A percentile compares a stretch with the other conserved stretches of the same genome.
Evolutionary conservation across 2,888 invertebrate species (phyloP).

Genomic region (Gortyna flavago): DNA sequence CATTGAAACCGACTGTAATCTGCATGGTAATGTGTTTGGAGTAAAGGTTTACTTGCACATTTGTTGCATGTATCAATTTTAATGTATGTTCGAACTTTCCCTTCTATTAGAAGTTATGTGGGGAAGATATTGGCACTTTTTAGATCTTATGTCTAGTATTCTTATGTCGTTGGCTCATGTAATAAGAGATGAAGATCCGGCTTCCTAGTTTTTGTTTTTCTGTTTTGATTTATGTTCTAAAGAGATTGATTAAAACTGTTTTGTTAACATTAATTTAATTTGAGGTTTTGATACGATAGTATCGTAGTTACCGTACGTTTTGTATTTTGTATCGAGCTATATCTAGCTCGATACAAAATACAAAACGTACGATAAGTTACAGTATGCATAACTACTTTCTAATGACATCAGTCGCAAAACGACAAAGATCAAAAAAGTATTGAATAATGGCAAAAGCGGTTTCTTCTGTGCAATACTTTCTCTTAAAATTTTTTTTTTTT

Average conservation of each 20-base stretch:
- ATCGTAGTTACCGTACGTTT: too few relatives aligned
- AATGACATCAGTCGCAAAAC: conserved; percentile 10
- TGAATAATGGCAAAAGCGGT: conserved; percentile 2
- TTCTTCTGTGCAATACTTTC: conserved; percentile 28
- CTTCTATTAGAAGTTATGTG: background rate
- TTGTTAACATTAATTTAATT: conserved; percentile 37
- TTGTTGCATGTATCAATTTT: conserved; percentile 17
- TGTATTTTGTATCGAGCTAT: too few relatives aligned
- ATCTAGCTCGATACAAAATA: background rate
- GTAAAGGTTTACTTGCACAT: conserved; percentile 2
- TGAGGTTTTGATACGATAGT: background rate
- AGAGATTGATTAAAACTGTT: conserved; percentile 29
- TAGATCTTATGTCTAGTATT: background rate
- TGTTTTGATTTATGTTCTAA: background rate
- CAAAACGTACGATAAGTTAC: too few relatives aligned
- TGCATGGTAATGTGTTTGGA: conserved; percentile 23
- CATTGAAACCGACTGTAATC: conserved; percentile 9
- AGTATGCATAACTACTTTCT: conserved; percentile 9
- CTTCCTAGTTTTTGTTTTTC: conserved; percentile 2
- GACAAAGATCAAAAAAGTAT: conserved; percentile 10
- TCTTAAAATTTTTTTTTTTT: too few relatives aligned
- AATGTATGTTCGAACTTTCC: conserved; percentile 6
- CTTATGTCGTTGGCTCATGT: background rate
- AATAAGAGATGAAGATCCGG: background rate
- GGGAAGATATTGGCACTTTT: background rate